phyloP scores from a whole-genome alignment of 2,888 invertebrate species.

The Philereme transversata region DNA sequence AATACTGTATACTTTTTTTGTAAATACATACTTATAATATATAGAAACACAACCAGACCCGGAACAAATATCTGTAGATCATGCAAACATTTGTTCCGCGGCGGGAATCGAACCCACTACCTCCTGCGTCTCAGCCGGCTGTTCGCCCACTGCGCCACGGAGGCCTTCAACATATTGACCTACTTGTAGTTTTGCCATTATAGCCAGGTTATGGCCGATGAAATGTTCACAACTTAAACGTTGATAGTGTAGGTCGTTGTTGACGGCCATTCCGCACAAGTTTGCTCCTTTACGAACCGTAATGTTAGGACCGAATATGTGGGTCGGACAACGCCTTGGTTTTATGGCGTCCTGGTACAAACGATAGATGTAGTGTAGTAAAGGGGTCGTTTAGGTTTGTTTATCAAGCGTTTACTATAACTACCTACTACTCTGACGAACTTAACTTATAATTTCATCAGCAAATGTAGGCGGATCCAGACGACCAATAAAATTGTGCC shows the following conservation, averaged over 20 bases:
- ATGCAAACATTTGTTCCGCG: too few relatives aligned
- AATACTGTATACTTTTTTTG: too few relatives aligned
- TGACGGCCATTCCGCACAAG: constrained; percentile 34
- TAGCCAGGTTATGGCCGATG: constrained; percentile 8
- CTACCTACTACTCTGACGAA: background rate
- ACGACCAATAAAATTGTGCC: too few relatives aligned
- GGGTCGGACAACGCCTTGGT: constrained; percentile 27
- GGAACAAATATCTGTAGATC: too few relatives aligned
- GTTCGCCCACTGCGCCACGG: too few relatives aligned
- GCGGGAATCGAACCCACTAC: too few relatives aligned
- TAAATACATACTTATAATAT: too few relatives aligned
- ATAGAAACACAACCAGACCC: too few relatives aligned
- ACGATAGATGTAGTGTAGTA: constrained; percentile 25
- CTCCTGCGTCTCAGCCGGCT: too few relatives aligned
- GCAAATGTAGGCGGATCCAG: too few relatives aligned
- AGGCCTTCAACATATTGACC: too few relatives aligned
- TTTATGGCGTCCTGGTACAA: constrained; percentile 38
- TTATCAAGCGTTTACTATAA: constrained; percentile 19
- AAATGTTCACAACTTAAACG: constrained; percentile 27
- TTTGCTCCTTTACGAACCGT: constrained; percentile 31
- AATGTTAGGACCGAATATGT: constrained; percentile 22
- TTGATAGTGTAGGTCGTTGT: constrained; percentile 34
- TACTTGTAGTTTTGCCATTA: constrained; percentile 2
- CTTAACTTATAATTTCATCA: background rate
- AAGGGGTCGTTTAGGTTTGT: constrained; percentile 20